phyloP scores from a whole-genome alignment of 2,797 vertebrate genomes.

The Trematomus bernacchii region DNA sequence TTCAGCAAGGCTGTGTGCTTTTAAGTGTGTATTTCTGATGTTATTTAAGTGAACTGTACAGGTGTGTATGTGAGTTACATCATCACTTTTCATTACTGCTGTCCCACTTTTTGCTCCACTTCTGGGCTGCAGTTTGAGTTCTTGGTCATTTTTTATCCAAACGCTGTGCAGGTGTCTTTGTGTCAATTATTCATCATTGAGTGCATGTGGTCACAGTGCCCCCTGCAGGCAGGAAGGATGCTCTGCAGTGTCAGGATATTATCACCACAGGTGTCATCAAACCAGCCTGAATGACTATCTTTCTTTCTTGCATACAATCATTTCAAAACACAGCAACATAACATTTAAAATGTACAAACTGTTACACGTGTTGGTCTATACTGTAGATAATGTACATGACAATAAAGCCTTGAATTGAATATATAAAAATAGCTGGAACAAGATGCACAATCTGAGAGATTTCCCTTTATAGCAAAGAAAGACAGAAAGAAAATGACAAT shows the following conservation, averaged over 20 bases:
- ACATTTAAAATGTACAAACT: background rate
- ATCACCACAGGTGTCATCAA: background rate
- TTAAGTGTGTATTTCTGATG: conserved; percentile 12
- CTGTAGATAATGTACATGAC: background rate
- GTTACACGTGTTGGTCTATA: background rate
- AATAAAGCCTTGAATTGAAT: too few species aligned
- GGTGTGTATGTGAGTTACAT: conserved; percentile 46
- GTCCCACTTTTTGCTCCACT: conserved; percentile 33
- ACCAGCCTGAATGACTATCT: background rate
- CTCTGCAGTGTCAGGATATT: conserved; percentile 21
- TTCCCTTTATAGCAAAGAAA: background rate
- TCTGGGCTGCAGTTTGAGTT: conserved; percentile 33
- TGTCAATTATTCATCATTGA: conserved; percentile 1
- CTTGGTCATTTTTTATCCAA: conserved; percentile 36
- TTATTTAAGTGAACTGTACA: conserved; percentile 9
- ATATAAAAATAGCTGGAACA: background rate
- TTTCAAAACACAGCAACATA: background rate
- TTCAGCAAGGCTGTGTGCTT: background rate
- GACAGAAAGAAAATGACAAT: background rate
- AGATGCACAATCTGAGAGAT: background rate
- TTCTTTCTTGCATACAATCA: too few species aligned
- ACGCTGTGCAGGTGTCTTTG: conserved; percentile 18
- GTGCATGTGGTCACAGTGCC: conserved; percentile 61
- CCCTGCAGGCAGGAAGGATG: conserved; percentile 43
- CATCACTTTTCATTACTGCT: conserved; percentile 35